Evolutionary conservation across 2,113 vertebrate species (phyloP).

Genomic region (Bos javanicus): DNA sequence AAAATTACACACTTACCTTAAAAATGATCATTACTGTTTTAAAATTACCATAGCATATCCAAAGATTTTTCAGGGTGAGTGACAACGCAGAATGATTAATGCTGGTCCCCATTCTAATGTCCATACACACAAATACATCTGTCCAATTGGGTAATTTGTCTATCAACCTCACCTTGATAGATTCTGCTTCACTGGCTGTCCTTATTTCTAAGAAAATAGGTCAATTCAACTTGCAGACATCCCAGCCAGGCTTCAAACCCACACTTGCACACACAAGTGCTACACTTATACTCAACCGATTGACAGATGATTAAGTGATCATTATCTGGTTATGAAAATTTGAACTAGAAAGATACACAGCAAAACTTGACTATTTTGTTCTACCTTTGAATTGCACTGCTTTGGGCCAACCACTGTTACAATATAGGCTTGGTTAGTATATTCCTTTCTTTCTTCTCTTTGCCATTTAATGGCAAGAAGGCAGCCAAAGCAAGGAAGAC

Average conservation of each 20-base stretch:
- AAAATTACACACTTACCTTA: neutral
- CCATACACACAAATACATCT: neutral
- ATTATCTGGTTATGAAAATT: neutral
- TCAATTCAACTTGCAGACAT: neutral
- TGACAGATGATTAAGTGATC: neutral
- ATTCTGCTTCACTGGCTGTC: neutral
- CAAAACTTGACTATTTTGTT: neutral
- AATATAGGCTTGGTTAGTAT: neutral
- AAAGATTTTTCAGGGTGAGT: neutral
- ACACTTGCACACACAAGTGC: neutral
- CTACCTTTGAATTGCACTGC: neutral
- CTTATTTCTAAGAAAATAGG: neutral
- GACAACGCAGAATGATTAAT: neutral
- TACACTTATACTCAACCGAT: neutral
- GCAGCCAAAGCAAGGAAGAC: neutral
- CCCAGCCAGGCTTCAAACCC: neutral
- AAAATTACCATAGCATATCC: neutral
- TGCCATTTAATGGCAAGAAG: neutral
- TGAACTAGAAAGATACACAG: neutral
- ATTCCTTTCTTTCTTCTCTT: neutral
- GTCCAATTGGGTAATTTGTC: neutral
- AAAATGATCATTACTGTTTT: slow-evolving; percentile 3
- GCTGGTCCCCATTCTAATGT: neutral
- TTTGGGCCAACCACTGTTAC: neutral
- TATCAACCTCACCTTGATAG: neutral